Conservation (phyloP, 2,888 invertebrate genomes). For the Unio pictorum region DNA sequence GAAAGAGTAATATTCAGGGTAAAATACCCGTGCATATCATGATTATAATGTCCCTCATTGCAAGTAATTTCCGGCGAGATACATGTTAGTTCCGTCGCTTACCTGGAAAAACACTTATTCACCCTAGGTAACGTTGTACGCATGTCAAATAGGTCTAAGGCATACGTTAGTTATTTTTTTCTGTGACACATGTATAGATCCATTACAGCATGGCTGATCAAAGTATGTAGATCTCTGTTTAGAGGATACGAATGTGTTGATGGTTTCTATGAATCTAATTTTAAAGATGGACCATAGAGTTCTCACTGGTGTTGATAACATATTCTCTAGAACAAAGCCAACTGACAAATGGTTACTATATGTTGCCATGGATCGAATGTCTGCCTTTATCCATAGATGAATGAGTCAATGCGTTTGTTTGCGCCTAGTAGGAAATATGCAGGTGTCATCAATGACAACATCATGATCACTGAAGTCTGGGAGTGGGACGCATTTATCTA, state of each 20-base stretch:
- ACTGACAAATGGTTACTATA: slow-evolving; percentile 4
- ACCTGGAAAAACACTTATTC: too few relatives aligned
- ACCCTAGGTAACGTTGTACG: too few relatives aligned
- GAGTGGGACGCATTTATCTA: slow-evolving; percentile 4
- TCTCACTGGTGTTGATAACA: slow-evolving; percentile 2
- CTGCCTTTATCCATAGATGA: slow-evolving; percentile 12
- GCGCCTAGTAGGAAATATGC: slow-evolving; percentile 7
- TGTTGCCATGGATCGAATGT: slow-evolving; percentile 6
- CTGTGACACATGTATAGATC: neutral
- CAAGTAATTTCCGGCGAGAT: too few relatives aligned
- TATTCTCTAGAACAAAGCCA: neutral
- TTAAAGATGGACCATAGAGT: slow-evolving; percentile 6
- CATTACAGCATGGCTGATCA: neutral
- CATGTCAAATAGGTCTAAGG: too few relatives aligned
- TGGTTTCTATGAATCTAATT: neutral
- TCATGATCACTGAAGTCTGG: slow-evolving; percentile 19
- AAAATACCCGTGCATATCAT: too few relatives aligned
- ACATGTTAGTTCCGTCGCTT: too few relatives aligned
- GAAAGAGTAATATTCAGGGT: too few relatives aligned
- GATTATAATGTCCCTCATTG: too few relatives aligned
- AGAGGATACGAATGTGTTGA: neutral
- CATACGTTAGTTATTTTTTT: too few relatives aligned
- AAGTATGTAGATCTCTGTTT: neutral
- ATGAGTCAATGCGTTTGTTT: slow-evolving; percentile 11
- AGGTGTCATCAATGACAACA: slow-evolving; percentile 13